A percentile compares a stretch with the other conserved stretches of the same genome.
Conservation (phyloP, 2,888 invertebrate genomes). For the Crocallis elinguaria region DNA sequence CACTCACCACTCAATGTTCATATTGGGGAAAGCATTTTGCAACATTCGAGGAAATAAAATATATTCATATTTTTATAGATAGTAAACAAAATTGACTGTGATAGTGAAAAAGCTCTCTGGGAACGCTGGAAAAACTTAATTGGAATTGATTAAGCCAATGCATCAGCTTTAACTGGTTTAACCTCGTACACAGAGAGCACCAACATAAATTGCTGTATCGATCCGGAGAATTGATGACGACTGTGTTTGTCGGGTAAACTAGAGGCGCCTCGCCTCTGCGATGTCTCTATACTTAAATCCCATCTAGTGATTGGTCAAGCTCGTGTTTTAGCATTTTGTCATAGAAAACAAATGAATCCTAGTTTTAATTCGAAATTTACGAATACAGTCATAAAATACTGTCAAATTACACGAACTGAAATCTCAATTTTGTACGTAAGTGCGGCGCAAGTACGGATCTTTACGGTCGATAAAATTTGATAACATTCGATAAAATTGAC, state of each 20-base stretch:
- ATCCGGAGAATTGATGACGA: conserved; percentile 22
- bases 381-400: too few relatives aligned
- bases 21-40: too few relatives aligned
- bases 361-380: too few relatives aligned
- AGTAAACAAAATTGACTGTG: conserved; percentile 23
- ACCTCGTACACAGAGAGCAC: conserved; percentile 11
- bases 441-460: too few relatives aligned
- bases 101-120: conserved; percentile 1
- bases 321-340: too few relatives aligned
- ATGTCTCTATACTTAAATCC: conserved; percentile 7
- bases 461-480: too few relatives aligned
- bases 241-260: conserved; percentile 11
- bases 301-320: not conserved
- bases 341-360: too few relatives aligned
- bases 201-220: conserved; percentile 24
- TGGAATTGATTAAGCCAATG: conserved; percentile 23
- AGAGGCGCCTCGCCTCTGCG: not conserved
- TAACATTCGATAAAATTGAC: too few relatives aligned
- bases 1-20: too few relatives aligned
- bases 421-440: too few relatives aligned
- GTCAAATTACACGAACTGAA: too few relatives aligned
- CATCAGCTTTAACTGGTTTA: conserved; percentile 24
- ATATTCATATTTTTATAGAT: not conserved
- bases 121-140: conserved; percentile 15
- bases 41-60: not conserved